phyloP scores from a whole-genome alignment of 2,113 vertebrate species.

The Tautogolabrus adspersus region DNA sequence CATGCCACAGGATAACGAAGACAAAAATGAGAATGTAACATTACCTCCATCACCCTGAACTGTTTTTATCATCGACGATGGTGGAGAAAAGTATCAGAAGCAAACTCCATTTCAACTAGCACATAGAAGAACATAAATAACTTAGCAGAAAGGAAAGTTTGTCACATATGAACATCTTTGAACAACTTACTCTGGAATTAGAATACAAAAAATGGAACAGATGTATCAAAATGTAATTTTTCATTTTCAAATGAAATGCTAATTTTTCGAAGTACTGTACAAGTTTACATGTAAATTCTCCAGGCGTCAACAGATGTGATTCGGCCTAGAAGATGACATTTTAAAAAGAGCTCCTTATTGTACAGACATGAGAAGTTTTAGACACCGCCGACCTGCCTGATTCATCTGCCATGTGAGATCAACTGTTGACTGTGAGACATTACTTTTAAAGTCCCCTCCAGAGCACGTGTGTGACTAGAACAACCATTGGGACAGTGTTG shows the following conservation, averaged over 20 bases:
- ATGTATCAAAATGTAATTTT: conserved; percentile 84
- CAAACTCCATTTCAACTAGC: conserved; percentile 89
- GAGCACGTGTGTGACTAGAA: conserved; percentile 54
- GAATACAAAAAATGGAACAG: conserved; percentile 73
- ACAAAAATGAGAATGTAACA: conserved; percentile 77
- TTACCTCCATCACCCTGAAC: conserved; percentile 88
- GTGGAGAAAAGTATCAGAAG: conserved; percentile 78
- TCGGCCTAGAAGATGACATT: conserved; percentile 45
- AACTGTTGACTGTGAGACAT: conserved; percentile 18
- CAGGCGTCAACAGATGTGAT: conserved; percentile 82
- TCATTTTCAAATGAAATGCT: conserved; percentile 82
- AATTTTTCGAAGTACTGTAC: conserved; percentile 87
- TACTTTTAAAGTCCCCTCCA: conserved; percentile 40
- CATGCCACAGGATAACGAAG: conserved; percentile 94
- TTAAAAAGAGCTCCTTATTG: conserved; percentile 66
- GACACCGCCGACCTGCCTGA: conserved; percentile 29
- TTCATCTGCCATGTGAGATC: conserved; percentile 44
- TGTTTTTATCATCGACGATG: conserved; percentile 87
- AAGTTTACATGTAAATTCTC: conserved; percentile 94
- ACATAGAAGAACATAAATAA: conserved; percentile 86
- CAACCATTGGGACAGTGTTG: conserved; percentile 41
- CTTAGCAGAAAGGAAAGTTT: conserved; percentile 71
- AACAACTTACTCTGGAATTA: conserved; percentile 76
- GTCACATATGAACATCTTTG: conserved; percentile 78
- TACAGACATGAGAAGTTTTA: conserved; percentile 62